Evolutionary conservation across 2,888 invertebrate species (phyloP), one percentile per base, ranked within the genome.

Genomic region (Oscheius sp.): DNA sequence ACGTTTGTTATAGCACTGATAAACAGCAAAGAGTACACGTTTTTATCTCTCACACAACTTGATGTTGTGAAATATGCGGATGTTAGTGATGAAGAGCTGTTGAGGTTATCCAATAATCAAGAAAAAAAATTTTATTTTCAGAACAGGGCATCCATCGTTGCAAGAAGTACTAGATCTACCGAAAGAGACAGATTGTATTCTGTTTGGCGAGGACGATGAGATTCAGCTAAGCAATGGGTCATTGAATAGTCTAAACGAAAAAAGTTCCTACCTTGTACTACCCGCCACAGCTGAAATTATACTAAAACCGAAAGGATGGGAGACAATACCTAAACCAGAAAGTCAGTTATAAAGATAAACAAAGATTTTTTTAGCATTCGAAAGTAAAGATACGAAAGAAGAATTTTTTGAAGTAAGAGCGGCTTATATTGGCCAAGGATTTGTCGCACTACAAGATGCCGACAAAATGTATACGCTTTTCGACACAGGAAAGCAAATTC

Each of bases 1-100:
- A 9, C 36, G 36, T 47, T 47, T 17, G n/a, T 47, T 9, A 12
- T 20, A 64, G 64, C 62, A 0, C 49, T 62, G n/a, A 26, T 33
- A 12, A 26, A 17, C 12, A 38, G 51, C 28, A 22, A 54, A 20
- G 64, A 54, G 41, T 54, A 64, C 54, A 50, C 51, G 28, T 64
- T 64, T 54, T 22, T 54, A 32, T 64, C 64, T 1, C 24, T 64
- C 5, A 51, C 51, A n/a, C 41, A 64, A 20, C 41, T 64, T 33
- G 64, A 64, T 20, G 45, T 64, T 38, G 51, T 64, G 26, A 54
- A 64, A 44, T 64, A 64, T 28, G 51, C 51, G 24, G 64, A 64
- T 28, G 17, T 64, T 17, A 54, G 20, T 1, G 17, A 3, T 24
- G 64, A 64, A 17, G 9, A n/a, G 8, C 32, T 49, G 14, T 33